Percentiles rank a stretch among this genome's conserved stretches.
phyloP scores from a whole-genome alignment of 2,888 invertebrate species.

The Drosophila austrosaltans region DNA sequence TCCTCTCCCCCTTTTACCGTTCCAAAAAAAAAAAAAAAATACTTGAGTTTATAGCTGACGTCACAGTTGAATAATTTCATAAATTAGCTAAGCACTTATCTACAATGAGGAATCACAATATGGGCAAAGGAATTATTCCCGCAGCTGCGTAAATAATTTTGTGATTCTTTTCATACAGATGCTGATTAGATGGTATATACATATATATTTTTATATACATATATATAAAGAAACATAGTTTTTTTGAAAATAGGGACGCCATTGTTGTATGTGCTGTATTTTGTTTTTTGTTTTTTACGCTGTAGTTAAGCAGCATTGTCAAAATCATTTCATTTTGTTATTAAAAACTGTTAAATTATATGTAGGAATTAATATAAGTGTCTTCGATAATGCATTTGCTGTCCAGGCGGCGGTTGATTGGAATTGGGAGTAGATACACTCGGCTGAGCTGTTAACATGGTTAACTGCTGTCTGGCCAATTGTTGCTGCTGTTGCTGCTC shows the following conservation, averaged over 20 bases:
- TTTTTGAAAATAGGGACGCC: conserved; percentile 77
- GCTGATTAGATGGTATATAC: neutral
- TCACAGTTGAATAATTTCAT: conserved; percentile 51
- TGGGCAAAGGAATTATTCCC: conserved; percentile 17
- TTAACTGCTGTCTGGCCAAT: conserved; percentile 77
- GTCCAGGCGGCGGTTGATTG: conserved; percentile 74
- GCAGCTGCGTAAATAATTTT: conserved; percentile 48
- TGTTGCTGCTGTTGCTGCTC: conserved; percentile 75
- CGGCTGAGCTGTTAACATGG: conserved; percentile 76
- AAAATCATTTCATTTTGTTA: conserved; percentile 34
- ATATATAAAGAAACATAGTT: neutral
- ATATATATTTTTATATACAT: neutral
- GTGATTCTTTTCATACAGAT: conserved; percentile 11
- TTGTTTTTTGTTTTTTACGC: conserved; percentile 47
- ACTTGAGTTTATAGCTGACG: conserved; percentile 27
- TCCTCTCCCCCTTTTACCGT: neutral
- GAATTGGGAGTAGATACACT: conserved; percentile 43
- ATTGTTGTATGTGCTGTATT: conserved; percentile 72
- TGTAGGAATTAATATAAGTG: conserved; percentile 74
- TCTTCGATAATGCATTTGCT: conserved; percentile 77
- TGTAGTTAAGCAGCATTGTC: conserved; percentile 32
- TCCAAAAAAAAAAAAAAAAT: neutral
- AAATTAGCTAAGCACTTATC: conserved; percentile 44
- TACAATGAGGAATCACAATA: conserved; percentile 3
- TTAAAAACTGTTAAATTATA: conserved; percentile 64